Evolutionary conservation across 2,797 vertebrate species (phyloP).

Genomic region (Galagoides demidoff): DNA sequence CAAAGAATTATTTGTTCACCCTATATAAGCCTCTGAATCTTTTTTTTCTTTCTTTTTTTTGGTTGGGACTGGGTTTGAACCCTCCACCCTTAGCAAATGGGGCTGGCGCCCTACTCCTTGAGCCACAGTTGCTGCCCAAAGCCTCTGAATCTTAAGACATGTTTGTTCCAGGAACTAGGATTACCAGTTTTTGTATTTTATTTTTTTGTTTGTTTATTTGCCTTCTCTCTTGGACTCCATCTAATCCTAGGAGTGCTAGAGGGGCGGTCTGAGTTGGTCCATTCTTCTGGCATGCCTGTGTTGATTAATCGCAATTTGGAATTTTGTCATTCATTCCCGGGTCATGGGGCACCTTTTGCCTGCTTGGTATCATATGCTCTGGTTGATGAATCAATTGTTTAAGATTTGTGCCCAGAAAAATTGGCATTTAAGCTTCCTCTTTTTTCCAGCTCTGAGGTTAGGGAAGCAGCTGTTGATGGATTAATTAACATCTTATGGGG

Average conservation of each 20-base stretch:
- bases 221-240: not conserved
- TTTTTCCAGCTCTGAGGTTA: constrained; percentile 32
- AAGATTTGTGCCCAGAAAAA: constrained; percentile 51
- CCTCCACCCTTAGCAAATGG: too few relatives aligned
- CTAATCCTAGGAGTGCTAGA: not conserved
- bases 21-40: not conserved
- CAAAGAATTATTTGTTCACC: not conserved
- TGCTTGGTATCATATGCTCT: not conserved
- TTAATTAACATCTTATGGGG: constrained; percentile 39
- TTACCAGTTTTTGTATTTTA: too few relatives aligned
- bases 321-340: not conserved
- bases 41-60: too few relatives aligned
- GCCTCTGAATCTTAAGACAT: not conserved
- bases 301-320: constrained; percentile 13
- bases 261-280: not conserved
- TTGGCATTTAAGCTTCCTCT: constrained; percentile 6
- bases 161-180: not conserved
- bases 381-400: constrained; percentile 46
- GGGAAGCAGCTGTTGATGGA: constrained; percentile 45
- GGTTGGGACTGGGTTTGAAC: too few relatives aligned
- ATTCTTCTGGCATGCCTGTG: not conserved
- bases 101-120: too few relatives aligned
- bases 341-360: constrained; percentile 5
- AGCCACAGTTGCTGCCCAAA: too few relatives aligned
- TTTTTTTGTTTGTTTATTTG: not conserved